Evolutionary conservation across 2,888 invertebrate species (phyloP), one percentile per base, ranked within the genome.

Genomic region (Reticulitermes lucifugus): DNA sequence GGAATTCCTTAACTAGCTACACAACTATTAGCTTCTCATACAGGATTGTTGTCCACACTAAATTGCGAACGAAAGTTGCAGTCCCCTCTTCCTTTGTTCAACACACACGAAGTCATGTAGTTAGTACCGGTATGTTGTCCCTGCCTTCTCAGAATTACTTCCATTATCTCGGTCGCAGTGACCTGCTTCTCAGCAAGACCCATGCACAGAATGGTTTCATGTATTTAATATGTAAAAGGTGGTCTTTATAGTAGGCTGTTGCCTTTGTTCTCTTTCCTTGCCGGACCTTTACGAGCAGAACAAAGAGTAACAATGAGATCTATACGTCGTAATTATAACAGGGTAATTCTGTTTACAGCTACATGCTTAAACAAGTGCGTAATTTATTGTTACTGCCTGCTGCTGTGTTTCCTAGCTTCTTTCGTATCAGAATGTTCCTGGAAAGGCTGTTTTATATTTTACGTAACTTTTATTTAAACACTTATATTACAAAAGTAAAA

Each of bases 131-230:
- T 3, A 6, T n/a, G n/a, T 6, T 25, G 25, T 65, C 25, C 35
- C 35, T 35, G 35, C 14, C 65, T 65, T 55, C 55, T 55, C 55
- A 55, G 55, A 55, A 4, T 18, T 55, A 18, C 55, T 55, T 18
- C 55, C 55, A 55, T 55, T 55, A 55, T 18, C 55, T 55, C 14
- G 55, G 70, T 70, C 3, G 41, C 21, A 10, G 73, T 35, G 73
- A 73, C 73, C 73, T 41, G 73, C 73, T 73, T 73, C 73, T 35
- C 73, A 73, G 18, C 41, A 35, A 25, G 55, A 14, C 55, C 55
- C 25, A 25, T 5, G 25, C 65, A 25, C 65, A 65, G n/a, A 65
- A 65, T 65, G 65, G 65, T 25, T 65, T 65, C 65, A n/a, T n/a
- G 65, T 65, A 65, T 7, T 35, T 18, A n/a, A 21, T 60, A 60